phyloP scores from a whole-genome alignment of 2,888 invertebrate genomes.

The Scotopteryx bipunctaria region DNA sequence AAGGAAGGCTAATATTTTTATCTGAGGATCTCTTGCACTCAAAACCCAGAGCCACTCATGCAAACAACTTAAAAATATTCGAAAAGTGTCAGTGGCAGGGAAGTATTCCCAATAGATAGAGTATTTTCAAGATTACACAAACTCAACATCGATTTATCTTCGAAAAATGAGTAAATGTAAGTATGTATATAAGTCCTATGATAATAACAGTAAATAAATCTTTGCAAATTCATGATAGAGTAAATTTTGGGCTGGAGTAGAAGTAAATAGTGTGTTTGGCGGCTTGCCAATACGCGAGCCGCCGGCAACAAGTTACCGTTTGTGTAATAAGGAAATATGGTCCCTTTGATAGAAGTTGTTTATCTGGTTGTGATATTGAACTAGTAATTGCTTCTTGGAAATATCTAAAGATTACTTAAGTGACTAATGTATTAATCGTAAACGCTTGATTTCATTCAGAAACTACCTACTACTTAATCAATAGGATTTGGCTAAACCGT shows the following conservation, averaged over 20 bases:
- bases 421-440: too few species aligned
- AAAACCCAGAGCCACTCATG: too few species aligned
- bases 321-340: conserved; percentile 39
- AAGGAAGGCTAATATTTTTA: too few species aligned
- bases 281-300: conserved; percentile 35
- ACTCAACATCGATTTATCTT: not conserved
- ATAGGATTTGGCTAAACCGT: too few species aligned
- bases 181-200: too few species aligned
- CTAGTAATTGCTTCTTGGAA: not conserved
- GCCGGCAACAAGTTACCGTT: conserved; percentile 50
- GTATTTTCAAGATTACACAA: not conserved
- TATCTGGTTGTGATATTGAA: not conserved
- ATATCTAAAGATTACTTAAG: too few species aligned
- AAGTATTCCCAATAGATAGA: not conserved
- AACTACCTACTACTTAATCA: too few species aligned
- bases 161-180: not conserved
- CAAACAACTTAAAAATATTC: not conserved
- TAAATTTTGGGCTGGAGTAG: conserved; percentile 23
- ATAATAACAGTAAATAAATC: conserved; percentile 3
- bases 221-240: conserved; percentile 15
- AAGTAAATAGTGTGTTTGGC: conserved; percentile 41
- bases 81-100: not conserved
- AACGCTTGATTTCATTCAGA: too few species aligned
- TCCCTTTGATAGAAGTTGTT: conserved; percentile 25
- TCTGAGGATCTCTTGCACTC: too few species aligned